Base-by-base conservation (phyloP, 1,140 invertebrate species). In the Heliothis subflexa region DNA sequence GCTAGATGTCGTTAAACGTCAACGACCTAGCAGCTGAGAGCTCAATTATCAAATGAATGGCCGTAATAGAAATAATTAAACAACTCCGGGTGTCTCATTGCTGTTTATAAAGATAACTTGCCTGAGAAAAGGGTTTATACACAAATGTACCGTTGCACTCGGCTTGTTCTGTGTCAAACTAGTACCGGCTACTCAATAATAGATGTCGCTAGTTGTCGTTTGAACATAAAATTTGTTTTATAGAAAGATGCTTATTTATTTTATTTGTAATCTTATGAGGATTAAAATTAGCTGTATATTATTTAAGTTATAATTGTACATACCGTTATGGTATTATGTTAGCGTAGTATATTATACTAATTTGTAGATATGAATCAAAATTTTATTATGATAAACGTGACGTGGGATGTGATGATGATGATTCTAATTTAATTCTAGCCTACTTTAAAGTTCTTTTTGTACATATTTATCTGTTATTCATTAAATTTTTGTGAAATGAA, bases 101-200 rank as follows among this genome's bases (percentile, higher is more conserved):
- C 74, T 75, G 66, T 66, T 76, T 66, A 62, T 71, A 80, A 72
- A 79, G 61, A 64, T 81, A 79, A 81, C 77, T n/a, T 78, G 68
- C 68, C 75, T 62, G 75, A 76, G 78, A 82, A 86, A 40, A 83
- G 77, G 78, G 84, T 81, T 81, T 77, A 40, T 40, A 77, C 25
- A 73, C 71, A 80, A 47, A 79, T 55, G 73, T 87, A 89, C 88
- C 85, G 86, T 89, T 89, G 62, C 21, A 76, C 21, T 25, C 33
- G 9, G 80, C 84, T 76, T 77, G 86, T 87, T 87, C 71, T 86
- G 81, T 89, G 88, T 85, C 88, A 87, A 76, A 57, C 54, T 68
- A 78, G 79, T 88, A 78, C 81, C 21, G 33, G 64, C 83, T 82
- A 82, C 80, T 82, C 14, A 50, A 54, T 82, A 66, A 85, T 78